Evolutionary conservation across 2,113 vertebrate species (phyloP), one percentile per base, ranked within the genome.

Genomic region (Coryphaenoides rupestris): DNA sequence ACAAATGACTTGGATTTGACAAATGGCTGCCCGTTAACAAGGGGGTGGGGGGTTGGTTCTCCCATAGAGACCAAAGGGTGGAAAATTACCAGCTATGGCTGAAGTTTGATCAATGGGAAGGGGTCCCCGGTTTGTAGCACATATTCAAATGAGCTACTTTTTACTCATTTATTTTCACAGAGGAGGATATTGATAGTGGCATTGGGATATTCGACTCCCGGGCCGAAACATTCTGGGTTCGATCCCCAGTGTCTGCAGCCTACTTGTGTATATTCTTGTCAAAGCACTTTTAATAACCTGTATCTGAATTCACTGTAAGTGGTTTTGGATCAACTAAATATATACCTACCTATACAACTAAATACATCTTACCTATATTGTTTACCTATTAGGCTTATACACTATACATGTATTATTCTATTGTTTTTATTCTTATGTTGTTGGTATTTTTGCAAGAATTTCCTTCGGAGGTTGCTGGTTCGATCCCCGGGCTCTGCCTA

Each of bases 21-120:
- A 80, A 74, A 86, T 77, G 61, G 61, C 63, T 67, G 66, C 50
- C 65, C 59, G 63, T 77, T 79, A 75, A 66, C n/a, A n/a, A n/a
- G n/a, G n/a, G n/a, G 33, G 33, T 12, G 33, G 5, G 33, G 33
- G 33, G 33, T 7, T 40, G 61, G 73, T 72, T 81, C 62, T 52
- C 59, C 33, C 47, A 46, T 60, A 73, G 33, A 40, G 33, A 40
- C 70, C 69, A 62, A 73, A 66, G 67, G 63, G 28, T 62, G 23
- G 49, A 63, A 59, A 70, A 78, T 78, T 65, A 55, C 47, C 50
- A 26, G 54, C 45, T 59, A 55, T 49, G 63, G 63, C 72, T 63
- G 47, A 68, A 24, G 26, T 55, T 21, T 63, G 47, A 50, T 50
- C 15, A 16, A 50, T 50, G 47, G n/a, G n/a, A 4, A 16, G 47